Evolutionary conservation across 2,888 invertebrate genomes (phyloP), one percentile per base, ranked within the genome.

Genomic region (Pandemis heparana): DNA sequence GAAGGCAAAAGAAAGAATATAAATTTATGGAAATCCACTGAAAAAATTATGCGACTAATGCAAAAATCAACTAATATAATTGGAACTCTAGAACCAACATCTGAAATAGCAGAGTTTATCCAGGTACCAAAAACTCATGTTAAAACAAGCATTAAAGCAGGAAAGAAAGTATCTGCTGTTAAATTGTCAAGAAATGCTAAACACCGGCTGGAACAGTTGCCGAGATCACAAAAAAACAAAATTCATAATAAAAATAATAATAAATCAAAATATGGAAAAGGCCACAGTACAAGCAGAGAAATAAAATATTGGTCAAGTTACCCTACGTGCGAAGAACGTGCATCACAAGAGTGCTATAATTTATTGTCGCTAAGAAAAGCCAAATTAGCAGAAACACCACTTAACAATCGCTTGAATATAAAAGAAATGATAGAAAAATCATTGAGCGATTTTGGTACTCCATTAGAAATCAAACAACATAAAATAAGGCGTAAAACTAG

Each of bases 331-430:
- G 14, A 63, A 63, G 23, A 46, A 14, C n/a, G 46, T 32, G 32
- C 18, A 46, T 41, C 63, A 63, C 23, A 63, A 46, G 46, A 63
- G 6, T 63, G 63, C 32, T 46, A 14, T 48, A 18, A 63, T 43
- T 43, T 23, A n/a, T 5, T 63, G 6, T 23, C 41, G n/a, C 18
- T 32, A 5, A 63, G 46, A 32, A 63, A 63, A 23, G 14, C 63
- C 46, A 63, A 8, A 63, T 32, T 63, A 32, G 63, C 16, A 46
- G 46, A 63, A 63, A 46, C 18, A n/a, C 32, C 18, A 0, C 43
- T 14, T 1, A 46, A 32, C 32, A 46, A 32, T 8, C 14, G n/a
- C 6, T 23, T 46, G 18, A 23, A 23, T 63, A 41, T 23, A 16
- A 46, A 46, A 23, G 43, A 43, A 12, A 43, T 62, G 10, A 18